Evolutionary conservation across 2,888 invertebrate genomes (phyloP).

Genomic region (Kuschelorhynchus macadamiae): DNA sequence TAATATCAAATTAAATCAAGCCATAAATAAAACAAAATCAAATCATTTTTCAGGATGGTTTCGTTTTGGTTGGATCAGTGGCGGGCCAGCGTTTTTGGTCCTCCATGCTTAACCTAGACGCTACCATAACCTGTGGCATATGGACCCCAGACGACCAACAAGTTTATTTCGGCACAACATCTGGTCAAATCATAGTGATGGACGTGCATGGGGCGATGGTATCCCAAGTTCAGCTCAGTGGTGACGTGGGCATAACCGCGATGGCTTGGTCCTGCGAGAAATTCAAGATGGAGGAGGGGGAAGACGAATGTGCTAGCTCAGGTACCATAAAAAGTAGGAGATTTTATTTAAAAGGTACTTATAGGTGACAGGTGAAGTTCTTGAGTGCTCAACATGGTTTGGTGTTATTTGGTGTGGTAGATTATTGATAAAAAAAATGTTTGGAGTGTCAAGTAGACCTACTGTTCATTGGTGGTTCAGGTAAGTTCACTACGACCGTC

Average conservation of each 20-base stretch:
- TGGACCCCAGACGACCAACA: constrained; percentile 99
- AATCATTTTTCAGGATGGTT: constrained; percentile 86
- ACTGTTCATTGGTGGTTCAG: no score
- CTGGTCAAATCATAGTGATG: constrained; percentile 96
- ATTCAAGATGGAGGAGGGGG: constrained; percentile 97
- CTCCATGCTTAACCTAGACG: constrained; percentile 94
- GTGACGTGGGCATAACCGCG: constrained; percentile 88
- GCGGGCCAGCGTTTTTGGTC: constrained; percentile 99
- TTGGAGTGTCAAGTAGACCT: not conserved
- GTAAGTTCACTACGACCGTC: no score
- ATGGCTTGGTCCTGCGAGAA: constrained; percentile 99
- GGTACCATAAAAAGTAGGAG: constrained; percentile 49
- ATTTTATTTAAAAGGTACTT: constrained; percentile 46
- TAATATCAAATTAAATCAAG: no score
- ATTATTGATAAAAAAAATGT: not conserved
- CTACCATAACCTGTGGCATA: constrained; percentile 94
- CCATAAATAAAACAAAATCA: no score
- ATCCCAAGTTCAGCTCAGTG: constrained; percentile 89
- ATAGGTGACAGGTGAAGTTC: not conserved
- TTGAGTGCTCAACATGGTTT: constrained; percentile 1
- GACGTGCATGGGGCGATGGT: constrained; percentile 94
- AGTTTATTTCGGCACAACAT: constrained; percentile 96
- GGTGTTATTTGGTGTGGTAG: constrained; percentile 21
- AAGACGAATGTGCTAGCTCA: constrained; percentile 71
- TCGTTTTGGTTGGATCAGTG: constrained; percentile 97